Evolutionary conservation across 2,888 invertebrate species (phyloP).

Genomic region (Norana najaformis): DNA sequence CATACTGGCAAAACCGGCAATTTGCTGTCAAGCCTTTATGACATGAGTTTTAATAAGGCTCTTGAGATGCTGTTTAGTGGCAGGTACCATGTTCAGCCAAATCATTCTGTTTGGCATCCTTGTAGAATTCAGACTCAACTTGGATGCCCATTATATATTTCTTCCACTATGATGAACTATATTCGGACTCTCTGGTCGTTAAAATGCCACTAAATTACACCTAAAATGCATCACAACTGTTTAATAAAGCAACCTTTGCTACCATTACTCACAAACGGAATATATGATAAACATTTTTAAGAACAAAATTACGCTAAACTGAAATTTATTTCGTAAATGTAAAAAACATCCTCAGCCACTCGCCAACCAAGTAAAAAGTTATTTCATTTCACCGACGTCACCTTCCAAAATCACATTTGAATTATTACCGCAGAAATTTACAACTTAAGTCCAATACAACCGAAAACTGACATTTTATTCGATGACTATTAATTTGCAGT

Average conservation of each 20-base stretch:
- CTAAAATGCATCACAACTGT: not conserved
- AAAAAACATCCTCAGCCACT: not conserved
- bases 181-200: not conserved
- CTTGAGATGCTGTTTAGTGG: too few species aligned
- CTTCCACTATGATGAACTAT: not conserved
- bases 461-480: not conserved
- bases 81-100: not conserved
- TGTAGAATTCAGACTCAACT: not conserved
- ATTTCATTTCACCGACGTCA: not conserved
- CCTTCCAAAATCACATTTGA: not conserved
- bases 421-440: not conserved
- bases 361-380: not conserved
- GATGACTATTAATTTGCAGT: not conserved
- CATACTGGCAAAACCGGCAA: not conserved
- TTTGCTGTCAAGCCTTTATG: not conserved
- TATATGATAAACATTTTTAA: not conserved
- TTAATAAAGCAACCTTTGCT: not conserved
- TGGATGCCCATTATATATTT: not conserved
- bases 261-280: not conserved
- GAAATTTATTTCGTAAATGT: conserved; percentile 13
- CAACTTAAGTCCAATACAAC: conserved; percentile 13
- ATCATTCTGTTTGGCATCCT: not conserved
- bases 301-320: not conserved
- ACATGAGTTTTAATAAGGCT: not conserved
- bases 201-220: not conserved